Conservation (phyloP, 2,888 invertebrate genomes). For the Ornithoptera priamus region DNA sequence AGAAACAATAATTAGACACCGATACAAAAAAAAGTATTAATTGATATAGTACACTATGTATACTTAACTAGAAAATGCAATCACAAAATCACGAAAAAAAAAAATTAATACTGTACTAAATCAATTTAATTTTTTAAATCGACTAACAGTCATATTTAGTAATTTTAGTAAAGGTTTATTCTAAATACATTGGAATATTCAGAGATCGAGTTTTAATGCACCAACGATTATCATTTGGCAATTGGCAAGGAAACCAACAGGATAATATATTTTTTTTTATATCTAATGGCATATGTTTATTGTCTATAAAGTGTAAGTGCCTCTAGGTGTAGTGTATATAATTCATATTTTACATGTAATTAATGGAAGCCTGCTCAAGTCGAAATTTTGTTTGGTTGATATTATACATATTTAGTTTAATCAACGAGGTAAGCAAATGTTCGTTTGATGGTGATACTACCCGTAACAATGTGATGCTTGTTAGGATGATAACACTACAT, state of each 20-base stretch:
- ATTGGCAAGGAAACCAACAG: constrained; percentile 30
- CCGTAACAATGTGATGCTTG: too few relatives aligned
- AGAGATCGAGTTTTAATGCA: constrained; percentile 29
- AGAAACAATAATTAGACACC: constrained; percentile 32
- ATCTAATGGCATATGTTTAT: constrained; percentile 17
- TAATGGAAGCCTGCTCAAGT: constrained; percentile 20
- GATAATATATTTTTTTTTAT: not conserved
- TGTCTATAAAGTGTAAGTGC: constrained; percentile 9
- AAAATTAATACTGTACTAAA: constrained; percentile 45
- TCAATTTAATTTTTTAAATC: constrained; percentile 30
- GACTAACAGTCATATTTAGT: constrained; percentile 16
- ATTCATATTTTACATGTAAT: not conserved
- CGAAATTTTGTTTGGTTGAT: not conserved
- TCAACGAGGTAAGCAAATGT: too few relatives aligned
- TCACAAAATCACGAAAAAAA: constrained; percentile 40
- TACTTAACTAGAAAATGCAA: constrained; percentile 39
- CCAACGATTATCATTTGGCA: constrained; percentile 18
- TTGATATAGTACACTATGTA: constrained; percentile 35
- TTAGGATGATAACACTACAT: too few relatives aligned
- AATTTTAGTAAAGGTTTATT: constrained; percentile 16
- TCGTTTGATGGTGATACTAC: too few relatives aligned
- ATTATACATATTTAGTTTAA: not conserved
- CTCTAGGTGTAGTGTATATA: not conserved
- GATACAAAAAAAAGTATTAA: constrained; percentile 40
- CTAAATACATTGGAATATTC: constrained; percentile 14